phyloP scores from a whole-genome alignment of 2,113 vertebrate genomes.

The Lagopus leucura region DNA sequence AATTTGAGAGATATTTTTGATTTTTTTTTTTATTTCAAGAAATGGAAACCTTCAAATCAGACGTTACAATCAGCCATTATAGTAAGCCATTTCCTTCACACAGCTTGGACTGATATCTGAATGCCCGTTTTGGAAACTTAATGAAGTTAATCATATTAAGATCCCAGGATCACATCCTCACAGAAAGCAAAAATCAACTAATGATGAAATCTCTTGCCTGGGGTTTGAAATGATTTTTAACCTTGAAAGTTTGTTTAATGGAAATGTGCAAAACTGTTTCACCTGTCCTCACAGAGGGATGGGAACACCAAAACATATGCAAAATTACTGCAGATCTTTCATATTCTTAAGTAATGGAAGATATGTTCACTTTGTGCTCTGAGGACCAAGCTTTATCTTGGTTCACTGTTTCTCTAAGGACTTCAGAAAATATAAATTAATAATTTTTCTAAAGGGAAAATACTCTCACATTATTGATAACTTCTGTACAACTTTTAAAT shows the following conservation, averaged over 20 bases:
- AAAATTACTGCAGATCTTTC: background rate
- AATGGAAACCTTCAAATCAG: background rate
- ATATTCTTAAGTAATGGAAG: background rate
- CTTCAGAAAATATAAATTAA: background rate
- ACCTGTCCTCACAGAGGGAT: background rate
- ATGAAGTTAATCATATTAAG: background rate
- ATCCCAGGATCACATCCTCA: background rate
- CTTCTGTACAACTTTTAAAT: background rate
- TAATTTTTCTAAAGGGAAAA: background rate
- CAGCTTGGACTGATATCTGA: background rate
- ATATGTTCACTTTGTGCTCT: background rate
- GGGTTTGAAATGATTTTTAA: background rate
- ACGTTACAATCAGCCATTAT: background rate
- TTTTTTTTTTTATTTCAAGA: background rate
- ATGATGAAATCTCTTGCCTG: background rate
- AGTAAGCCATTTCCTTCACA: background rate
- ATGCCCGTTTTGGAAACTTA: background rate
- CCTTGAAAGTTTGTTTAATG: background rate
- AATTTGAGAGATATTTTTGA: background rate
- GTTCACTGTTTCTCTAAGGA: background rate
- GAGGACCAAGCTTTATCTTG: background rate
- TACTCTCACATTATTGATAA: background rate
- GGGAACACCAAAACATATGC: rapidly evolving
- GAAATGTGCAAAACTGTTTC: background rate
- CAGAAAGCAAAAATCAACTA: background rate